These are phyloP conservation scores for Tetragonula clypearis DNA, from an alignment of 1,140 invertebrate species.

Conservation along the genomic window DNA sequence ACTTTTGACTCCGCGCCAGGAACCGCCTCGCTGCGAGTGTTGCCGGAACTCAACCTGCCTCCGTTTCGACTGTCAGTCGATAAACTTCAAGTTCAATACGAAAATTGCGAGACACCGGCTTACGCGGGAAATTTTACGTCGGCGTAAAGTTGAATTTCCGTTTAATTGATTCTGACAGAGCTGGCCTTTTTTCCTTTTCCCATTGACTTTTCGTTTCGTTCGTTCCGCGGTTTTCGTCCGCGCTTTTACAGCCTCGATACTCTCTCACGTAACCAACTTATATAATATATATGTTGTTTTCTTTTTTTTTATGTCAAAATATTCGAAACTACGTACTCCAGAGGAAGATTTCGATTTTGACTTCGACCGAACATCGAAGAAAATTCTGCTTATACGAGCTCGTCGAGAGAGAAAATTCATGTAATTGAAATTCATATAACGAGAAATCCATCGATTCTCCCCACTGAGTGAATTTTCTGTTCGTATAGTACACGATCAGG, in stretches of 20 bases:
- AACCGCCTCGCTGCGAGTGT: neutral
- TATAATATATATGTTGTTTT: no score
- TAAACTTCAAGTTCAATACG: constrained; percentile 9
- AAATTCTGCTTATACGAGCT: neutral
- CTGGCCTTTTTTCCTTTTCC: neutral
- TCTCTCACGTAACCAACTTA: no score
- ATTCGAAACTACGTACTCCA: neutral
- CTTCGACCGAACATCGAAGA: neutral
- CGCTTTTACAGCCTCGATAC: neutral
- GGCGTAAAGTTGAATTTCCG: no score
- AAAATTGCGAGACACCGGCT: neutral
- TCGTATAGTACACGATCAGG: no score
- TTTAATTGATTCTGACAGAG: neutral
- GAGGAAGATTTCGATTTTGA: neutral
- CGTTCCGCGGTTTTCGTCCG: no score
- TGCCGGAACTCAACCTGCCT: neutral
- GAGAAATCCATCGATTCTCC: no score
- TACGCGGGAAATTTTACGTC: neutral
- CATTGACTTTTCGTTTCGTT: neutral
- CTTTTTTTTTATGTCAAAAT: no score
- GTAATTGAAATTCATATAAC: no score
- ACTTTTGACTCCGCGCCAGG: constrained; percentile 28
- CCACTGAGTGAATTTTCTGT: no score
- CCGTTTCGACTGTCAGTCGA: constrained; percentile 13
- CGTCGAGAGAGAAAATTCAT: no score